Percentiles rank a stretch among this genome's conserved stretches.
Conservation (phyloP, 92 coral and sea anemone species). For the Epizoanthus stellaris region DNA sequence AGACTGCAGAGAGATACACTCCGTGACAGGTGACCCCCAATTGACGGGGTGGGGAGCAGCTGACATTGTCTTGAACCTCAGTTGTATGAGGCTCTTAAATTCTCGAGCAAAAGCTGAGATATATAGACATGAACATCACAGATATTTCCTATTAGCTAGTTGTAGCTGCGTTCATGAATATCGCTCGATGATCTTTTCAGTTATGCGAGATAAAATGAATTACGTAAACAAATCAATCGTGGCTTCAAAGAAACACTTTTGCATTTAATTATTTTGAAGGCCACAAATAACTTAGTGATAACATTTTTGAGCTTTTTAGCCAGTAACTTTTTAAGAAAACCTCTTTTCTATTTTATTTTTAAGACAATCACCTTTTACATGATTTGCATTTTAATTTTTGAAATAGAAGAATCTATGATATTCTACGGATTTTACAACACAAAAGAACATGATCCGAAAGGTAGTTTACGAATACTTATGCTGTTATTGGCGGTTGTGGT, state of each 20-base stretch:
- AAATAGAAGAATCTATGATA: neutral
- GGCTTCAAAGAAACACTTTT: no score
- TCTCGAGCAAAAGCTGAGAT: neutral
- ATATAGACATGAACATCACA: neutral
- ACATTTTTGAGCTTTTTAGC: no score
- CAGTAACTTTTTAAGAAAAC: neutral
- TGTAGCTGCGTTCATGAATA: no score
- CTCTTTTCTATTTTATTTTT: neutral
- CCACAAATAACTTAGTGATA: no score
- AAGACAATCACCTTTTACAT: neutral
- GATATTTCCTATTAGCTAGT: neutral
- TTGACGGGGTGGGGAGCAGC: no score
- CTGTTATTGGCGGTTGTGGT: no score
- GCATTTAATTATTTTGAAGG: no score
- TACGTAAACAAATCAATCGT: no score
- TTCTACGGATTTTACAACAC: neutral
- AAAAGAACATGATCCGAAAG: neutral
- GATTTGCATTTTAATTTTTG: neutral
- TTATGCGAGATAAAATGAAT: no score
- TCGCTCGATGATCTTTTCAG: no score
- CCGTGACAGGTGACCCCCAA: neutral
- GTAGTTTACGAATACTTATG: no score
- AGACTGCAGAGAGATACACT: neutral
- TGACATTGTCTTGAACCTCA: neutral
- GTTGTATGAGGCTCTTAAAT: constrained; percentile 14